Base-by-base conservation (phyloP, 2,888 invertebrate species). In the Panopea generosa region DNA sequence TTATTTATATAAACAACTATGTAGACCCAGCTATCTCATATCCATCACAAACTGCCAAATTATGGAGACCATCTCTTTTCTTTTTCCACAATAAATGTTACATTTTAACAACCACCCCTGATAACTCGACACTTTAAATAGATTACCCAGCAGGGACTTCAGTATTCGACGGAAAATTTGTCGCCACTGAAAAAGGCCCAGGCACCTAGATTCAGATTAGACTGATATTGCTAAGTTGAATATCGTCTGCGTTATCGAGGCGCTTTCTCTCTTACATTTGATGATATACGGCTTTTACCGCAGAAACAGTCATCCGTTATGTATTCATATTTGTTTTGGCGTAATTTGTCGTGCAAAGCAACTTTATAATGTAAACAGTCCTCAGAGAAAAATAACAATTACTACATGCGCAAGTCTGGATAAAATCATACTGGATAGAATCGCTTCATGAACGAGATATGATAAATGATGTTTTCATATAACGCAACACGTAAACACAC, bases 361-460 rank as follows among this genome's bases (percentile, higher is more conserved):
- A 68, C 68, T 75, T 69, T 63, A 16, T 49, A 63, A 65, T 50
- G 65, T 69, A 75, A 75, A 75, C 29, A 74, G 29, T 38, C 60
- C 65, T 18, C 11, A 14, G 60, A 75, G 63, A 43, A 69, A 47
- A 75, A 60, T 43, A 75, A 75, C 65, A 75, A 63, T 55, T 69
- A 26, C 53, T 20, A 53, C 60, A 60, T 18, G 40, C 53, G 40
- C n/a, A 45, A 18, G 63, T 43, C 50, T 63, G 59, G 59, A 26
- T 24, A 43, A 49, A 57, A 71, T 63, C 56, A 40, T 20, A 20
- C 52, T 33, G n/a, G n/a, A n/a, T n/a, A n/a, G n/a, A n/a, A n/a
- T n/a, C n/a, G n/a, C n/a, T n/a, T n/a, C n/a, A n/a, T n/a, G n/a
- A n/a, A n/a, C n/a, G n/a, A n/a, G n/a, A 52, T 24, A 27, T 71